A percentile compares a stretch with the other conserved stretches of the same genome.
phyloP scores from a whole-genome alignment of 2,888 invertebrate genomes.

The Netelia inedita region DNA sequence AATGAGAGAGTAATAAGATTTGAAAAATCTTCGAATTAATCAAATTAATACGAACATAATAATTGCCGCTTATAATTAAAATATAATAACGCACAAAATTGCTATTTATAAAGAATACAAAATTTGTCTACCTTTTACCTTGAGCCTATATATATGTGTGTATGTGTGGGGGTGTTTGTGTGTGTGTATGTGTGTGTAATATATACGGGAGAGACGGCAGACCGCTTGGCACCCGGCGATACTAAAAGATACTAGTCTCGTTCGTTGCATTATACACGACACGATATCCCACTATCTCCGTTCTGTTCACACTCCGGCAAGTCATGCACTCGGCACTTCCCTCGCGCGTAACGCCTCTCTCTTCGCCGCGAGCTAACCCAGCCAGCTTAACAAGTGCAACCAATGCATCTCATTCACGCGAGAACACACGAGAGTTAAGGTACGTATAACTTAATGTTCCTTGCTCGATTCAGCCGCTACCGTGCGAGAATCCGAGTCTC shows the following conservation, averaged over 20 bases:
- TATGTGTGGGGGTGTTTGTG: conserved; percentile 72
- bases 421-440: background rate
- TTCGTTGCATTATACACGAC: conserved; percentile 42
- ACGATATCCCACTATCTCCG: conserved; percentile 31
- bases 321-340: conserved; percentile 23
- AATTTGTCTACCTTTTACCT: too few relatives aligned
- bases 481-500: conserved; percentile 21
- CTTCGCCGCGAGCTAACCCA: conserved; percentile 18
- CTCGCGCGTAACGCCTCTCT: conserved; percentile 43
- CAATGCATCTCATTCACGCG: conserved; percentile 37
- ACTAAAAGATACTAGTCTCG: conserved; percentile 15
- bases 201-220: conserved; percentile 73
- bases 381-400: conserved; percentile 31
- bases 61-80: too few relatives aligned
- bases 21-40: too few relatives aligned
- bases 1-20: too few relatives aligned
- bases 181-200: conserved; percentile 14
- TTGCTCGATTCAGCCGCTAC: background rate
- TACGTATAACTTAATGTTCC: background rate
- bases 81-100: too few relatives aligned
- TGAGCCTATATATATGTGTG: background rate
- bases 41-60: too few relatives aligned
- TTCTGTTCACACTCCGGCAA: conserved; percentile 19
- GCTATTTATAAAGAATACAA: too few relatives aligned
- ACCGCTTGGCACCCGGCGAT: conserved; percentile 80